Conservation (phyloP, 2,113 vertebrate genomes). For the Ptilonorhynchus violaceus region DNA sequence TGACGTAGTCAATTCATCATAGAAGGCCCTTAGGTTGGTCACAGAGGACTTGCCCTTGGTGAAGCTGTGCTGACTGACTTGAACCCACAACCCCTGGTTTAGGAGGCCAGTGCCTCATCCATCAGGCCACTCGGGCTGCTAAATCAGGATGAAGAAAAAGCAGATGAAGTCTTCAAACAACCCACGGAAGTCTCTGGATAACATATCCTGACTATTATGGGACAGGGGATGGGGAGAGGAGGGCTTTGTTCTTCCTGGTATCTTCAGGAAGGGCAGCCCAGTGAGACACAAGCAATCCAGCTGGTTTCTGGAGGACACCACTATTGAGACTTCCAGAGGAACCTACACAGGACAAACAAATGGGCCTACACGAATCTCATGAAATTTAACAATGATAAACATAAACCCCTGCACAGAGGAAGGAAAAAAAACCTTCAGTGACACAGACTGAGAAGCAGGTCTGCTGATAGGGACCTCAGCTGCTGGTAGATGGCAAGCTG, state of each 20-base stretch:
- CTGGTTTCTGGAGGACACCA: neutral
- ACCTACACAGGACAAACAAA: neutral
- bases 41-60: neutral
- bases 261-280: neutral
- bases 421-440: too few species aligned
- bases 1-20: neutral
- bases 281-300: neutral
- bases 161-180: neutral
- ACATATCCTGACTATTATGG: neutral
- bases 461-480: neutral
- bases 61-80: neutral
- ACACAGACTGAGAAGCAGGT: neutral
- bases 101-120: conserved; percentile 72
- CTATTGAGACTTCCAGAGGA: neutral
- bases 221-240: neutral
- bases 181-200: neutral
- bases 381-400: neutral
- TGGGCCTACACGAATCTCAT: neutral
- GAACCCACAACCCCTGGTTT: conserved; percentile 76
- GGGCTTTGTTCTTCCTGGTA: neutral
- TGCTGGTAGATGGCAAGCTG: neutral
- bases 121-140: conserved; percentile 22
- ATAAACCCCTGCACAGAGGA: neutral
- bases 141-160: neutral
- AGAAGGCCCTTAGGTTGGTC: neutral